phyloP scores from a whole-genome alignment of 1,140 invertebrate species.

The Caenorhabditis latens region DNA sequence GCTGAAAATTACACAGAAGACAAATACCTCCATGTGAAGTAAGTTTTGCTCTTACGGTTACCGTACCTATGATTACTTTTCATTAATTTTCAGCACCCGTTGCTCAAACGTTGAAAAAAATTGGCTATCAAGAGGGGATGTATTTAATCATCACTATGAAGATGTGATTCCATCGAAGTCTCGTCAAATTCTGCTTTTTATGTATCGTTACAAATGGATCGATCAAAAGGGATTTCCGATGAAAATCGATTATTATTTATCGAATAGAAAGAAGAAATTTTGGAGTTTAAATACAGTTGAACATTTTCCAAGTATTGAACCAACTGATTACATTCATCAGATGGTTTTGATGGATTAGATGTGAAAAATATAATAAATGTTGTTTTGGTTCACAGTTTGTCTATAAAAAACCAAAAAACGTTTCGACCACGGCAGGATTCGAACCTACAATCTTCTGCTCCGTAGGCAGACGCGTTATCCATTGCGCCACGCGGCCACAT shows the following conservation, averaged over 20 bases:
- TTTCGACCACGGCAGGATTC: slow-evolving; percentile 63
- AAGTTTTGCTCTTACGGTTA: not conserved
- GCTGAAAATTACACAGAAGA: not conserved
- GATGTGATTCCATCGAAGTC: not conserved
- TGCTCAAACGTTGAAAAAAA: not conserved
- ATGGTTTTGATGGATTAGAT: not conserved
- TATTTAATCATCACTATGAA: not conserved
- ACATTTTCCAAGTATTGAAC: not conserved
- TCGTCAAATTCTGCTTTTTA: not conserved
- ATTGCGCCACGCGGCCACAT: slow-evolving; percentile 70
- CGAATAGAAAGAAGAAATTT: not conserved
- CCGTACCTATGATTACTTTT: too few species aligned
- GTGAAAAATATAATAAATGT: too few species aligned
- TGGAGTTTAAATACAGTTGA: not conserved
- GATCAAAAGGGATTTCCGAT: not conserved
- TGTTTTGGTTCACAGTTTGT: too few species aligned
- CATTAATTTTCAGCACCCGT: not conserved
- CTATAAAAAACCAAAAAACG: too few species aligned
- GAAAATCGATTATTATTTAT: not conserved
- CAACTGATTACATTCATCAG: not conserved
- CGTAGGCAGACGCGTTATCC: slow-evolving; percentile 74
- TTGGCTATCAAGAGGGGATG: not conserved
- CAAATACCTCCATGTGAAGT: not conserved
- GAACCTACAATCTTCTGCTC: slow-evolving; percentile 73
- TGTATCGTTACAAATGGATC: not conserved